Percentiles rank a stretch among this genome's conserved stretches.
These are phyloP conservation scores for Sarcophaga subvicina DNA, from an alignment of 2,888 invertebrate genomes.

Conservation along the genomic window DNA sequence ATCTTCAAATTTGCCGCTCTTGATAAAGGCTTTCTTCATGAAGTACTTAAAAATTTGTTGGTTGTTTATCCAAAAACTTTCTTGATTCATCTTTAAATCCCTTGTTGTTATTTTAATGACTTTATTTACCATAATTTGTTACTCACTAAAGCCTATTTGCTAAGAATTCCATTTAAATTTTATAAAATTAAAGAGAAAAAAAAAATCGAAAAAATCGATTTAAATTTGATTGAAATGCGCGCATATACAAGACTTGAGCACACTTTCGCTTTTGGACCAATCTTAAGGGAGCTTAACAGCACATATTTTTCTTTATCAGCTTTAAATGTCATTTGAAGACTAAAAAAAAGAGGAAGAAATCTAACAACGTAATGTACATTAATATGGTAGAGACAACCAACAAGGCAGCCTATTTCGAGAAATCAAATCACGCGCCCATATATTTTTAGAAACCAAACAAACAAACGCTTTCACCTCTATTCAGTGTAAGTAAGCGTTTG, in stretches of 20 bases:
- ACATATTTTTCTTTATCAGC: conserved; percentile 29
- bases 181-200: background rate
- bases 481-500: background rate
- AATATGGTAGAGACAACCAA: background rate
- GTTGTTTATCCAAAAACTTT: background rate
- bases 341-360: background rate
- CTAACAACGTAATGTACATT: background rate
- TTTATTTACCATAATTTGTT: background rate
- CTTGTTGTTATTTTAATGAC: background rate
- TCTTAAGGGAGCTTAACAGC: conserved; percentile 4
- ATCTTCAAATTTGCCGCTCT: too few relatives aligned
- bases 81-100: background rate
- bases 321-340: conserved; percentile 36
- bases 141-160: background rate
- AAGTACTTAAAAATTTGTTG: too few relatives aligned
- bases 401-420: background rate
- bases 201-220: conserved; percentile 24
- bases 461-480: background rate
- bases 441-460: background rate
- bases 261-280: background rate
- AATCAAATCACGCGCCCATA: conserved; percentile 30
- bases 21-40: too few relatives aligned
- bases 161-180: background rate
- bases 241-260: background rate
- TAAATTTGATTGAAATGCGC: conserved; percentile 9